Evolutionary conservation across 2,113 vertebrate genomes (phyloP).

Genomic region (Vidua macroura): DNA sequence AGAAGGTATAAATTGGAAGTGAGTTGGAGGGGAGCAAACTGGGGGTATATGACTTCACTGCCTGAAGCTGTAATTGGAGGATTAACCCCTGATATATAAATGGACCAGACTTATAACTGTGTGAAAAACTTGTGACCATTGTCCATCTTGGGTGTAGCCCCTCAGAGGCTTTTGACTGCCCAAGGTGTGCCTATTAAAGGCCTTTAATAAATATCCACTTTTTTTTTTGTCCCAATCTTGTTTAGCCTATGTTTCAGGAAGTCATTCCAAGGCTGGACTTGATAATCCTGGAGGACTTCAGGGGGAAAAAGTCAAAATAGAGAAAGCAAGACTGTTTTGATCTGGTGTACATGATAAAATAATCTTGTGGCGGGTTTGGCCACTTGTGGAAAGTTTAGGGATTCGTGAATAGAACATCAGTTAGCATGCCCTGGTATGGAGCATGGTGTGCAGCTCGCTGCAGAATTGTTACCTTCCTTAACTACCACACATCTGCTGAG

Average conservation of each 20-base stretch:
- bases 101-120: not conserved
- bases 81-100: not conserved
- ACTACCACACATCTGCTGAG: not conserved
- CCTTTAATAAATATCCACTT: not conserved
- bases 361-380: not conserved
- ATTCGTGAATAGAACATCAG: not conserved
- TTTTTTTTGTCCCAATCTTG: not conserved
- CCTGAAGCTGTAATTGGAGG: not conserved
- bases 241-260: not conserved
- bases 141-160: not conserved
- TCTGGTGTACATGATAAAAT: not conserved
- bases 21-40: not conserved
- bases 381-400: not conserved
- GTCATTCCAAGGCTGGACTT: not conserved
- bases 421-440: not conserved
- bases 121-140: not conserved
- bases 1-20: not conserved
- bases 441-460: not conserved
- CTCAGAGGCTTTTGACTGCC: not conserved
- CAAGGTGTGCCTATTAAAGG: not conserved
- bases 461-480: not conserved
- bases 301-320: not conserved
- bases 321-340: not conserved
- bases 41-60: not conserved
- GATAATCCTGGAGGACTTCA: not conserved